These are phyloP conservation scores for Harpagoxenus sublaevis DNA, from an alignment of 2,888 invertebrate genomes.

Conservation along the genomic window DNA sequence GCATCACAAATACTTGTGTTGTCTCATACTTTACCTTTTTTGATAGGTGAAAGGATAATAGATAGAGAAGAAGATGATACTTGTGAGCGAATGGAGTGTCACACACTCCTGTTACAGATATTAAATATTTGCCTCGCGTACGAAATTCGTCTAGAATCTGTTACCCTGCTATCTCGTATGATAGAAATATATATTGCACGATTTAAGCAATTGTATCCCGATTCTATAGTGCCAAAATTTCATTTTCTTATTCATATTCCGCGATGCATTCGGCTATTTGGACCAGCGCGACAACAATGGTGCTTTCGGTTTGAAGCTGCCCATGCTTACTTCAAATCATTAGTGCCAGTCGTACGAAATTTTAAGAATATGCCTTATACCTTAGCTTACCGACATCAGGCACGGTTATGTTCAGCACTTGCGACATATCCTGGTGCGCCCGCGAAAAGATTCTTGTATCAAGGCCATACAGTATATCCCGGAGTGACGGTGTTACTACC, in stretches of 20 bases:
- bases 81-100: background rate
- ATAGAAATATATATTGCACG: background rate
- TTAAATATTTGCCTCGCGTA: background rate
- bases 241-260: background rate
- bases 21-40: too few relatives aligned
- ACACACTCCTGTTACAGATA: background rate
- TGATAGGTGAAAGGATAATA: too few relatives aligned
- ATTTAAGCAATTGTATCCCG: background rate
- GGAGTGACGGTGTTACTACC: background rate
- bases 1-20: too few relatives aligned
- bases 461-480: background rate
- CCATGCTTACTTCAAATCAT: background rate
- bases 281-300: background rate
- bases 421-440: background rate
- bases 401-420: background rate
- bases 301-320: background rate
- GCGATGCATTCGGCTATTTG: background rate
- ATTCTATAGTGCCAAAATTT: background rate
- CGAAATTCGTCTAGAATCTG: background rate
- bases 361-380: background rate
- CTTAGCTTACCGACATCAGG: background rate
- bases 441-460: background rate
- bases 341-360: background rate
- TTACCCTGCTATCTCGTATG: background rate
- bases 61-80: too few relatives aligned